Percentiles rank a stretch among this genome's conserved stretches.
phyloP scores from a whole-genome alignment of 1,140 invertebrate genomes.

The Drosophila micromelanica region DNA sequence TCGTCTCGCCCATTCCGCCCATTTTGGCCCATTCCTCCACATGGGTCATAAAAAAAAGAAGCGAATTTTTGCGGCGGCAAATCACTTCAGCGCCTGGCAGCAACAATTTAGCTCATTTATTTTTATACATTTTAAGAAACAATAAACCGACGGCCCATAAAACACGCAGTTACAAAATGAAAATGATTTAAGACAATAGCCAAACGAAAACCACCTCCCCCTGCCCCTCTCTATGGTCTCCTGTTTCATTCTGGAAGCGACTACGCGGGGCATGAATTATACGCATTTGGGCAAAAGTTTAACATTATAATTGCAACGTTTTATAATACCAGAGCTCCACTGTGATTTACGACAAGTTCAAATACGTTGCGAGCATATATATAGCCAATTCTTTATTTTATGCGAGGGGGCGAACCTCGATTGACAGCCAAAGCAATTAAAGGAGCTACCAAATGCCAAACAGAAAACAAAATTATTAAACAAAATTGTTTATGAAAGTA shows the following conservation, averaged over 20 bases:
- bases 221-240: background rate
- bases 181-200: conserved; percentile 75
- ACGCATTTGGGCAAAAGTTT: conserved; percentile 44
- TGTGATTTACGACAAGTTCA: conserved; percentile 30
- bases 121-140: conserved; percentile 82
- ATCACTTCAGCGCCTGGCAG: conserved; percentile 53
- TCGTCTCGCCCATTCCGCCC: background rate
- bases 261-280: conserved; percentile 40
- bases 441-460: background rate
- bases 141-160: conserved; percentile 82
- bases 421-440: conserved; percentile 29
- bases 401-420: no score
- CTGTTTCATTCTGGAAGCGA: background rate
- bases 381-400: conserved; percentile 2
- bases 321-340: conserved; percentile 39
- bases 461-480: background rate
- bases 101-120: conserved; percentile 73
- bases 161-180: conserved; percentile 80
- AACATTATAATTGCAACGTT: conserved; percentile 59
- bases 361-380: conserved; percentile 2
- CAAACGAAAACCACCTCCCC: conserved; percentile 3
- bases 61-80: conserved; percentile 53
- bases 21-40: background rate
- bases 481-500: background rate
- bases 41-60: conserved; percentile 54